A percentile compares a stretch with the other conserved stretches of the same genome.
Conservation (phyloP, 2,888 invertebrate species). For the Tenthredo livida region DNA sequence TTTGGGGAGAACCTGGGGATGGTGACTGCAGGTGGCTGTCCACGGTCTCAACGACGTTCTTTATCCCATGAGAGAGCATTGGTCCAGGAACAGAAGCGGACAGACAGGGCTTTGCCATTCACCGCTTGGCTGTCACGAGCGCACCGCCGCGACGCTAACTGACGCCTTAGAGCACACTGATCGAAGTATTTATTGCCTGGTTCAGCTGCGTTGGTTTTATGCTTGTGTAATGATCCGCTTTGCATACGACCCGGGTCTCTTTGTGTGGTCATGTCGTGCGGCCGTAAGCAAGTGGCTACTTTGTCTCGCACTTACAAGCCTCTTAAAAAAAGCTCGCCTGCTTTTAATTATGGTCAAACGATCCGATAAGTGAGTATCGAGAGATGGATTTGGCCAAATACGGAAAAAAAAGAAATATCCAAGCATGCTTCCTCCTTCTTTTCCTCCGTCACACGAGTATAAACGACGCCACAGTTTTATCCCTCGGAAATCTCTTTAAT, state of each 20-base stretch:
- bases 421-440: not conserved
- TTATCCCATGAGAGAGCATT: conserved; percentile 65
- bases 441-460: not conserved
- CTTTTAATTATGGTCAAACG: conserved; percentile 37
- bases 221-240: conserved; percentile 74
- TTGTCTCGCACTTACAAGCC: conserved; percentile 21
- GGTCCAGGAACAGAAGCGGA: conserved; percentile 58
- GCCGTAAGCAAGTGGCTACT: conserved; percentile 13
- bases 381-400: conserved; percentile 8
- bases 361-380: conserved; percentile 8
- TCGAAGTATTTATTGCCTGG: conserved; percentile 76
- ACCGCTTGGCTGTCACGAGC: conserved; percentile 68
- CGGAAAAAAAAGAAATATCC: not conserved
- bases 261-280: conserved; percentile 58
- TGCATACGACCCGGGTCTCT: conserved; percentile 66
- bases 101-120: conserved; percentile 70
- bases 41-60: conserved; percentile 68
- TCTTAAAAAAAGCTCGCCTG: not conserved
- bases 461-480: not conserved
- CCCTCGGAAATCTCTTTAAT: conserved; percentile 18
- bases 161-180: conserved; percentile 77
- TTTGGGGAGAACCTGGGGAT: conserved; percentile 69
- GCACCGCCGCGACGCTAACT: conserved; percentile 73
- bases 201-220: conserved; percentile 65
- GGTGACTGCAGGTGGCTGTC: conserved; percentile 76